Evolutionary conservation across 2,797 vertebrate genomes (phyloP).

Genomic region (Cephalopachus bancanus): DNA sequence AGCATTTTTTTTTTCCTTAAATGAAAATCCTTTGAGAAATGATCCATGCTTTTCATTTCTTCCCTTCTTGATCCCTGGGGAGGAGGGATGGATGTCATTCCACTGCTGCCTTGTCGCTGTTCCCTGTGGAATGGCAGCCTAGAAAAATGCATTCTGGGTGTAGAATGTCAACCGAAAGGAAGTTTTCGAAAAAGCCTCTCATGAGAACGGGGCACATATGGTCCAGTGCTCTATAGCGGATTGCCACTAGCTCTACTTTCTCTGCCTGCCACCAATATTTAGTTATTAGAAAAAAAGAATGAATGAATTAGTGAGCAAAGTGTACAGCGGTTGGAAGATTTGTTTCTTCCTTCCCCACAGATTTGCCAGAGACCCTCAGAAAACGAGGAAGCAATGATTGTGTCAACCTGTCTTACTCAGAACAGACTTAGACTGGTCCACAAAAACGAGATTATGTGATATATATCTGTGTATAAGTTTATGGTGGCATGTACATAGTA

Average conservation of each 20-base stretch:
- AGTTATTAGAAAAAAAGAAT: neutral
- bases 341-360: neutral
- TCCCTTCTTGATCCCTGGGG: neutral
- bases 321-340: neutral
- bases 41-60: neutral
- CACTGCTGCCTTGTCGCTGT: neutral
- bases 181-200: neutral
- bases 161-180: slow-evolving; percentile 28
- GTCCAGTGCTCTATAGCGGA: neutral
- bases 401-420: neutral
- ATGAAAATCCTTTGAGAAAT: neutral
- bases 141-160: slow-evolving; percentile 14
- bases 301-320: neutral
- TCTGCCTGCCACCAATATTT: neutral
- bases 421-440: neutral
- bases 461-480: neutral
- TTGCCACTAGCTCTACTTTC: neutral
- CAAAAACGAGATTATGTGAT: neutral
- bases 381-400: neutral
- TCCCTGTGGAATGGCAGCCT: neutral
- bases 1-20: neutral
- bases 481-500: neutral
- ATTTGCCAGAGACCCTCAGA: neutral
- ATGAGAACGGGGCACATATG: neutral
- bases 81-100: neutral